phyloP scores from a whole-genome alignment of 2,797 vertebrate genomes.

The Natrix natrix region DNA sequence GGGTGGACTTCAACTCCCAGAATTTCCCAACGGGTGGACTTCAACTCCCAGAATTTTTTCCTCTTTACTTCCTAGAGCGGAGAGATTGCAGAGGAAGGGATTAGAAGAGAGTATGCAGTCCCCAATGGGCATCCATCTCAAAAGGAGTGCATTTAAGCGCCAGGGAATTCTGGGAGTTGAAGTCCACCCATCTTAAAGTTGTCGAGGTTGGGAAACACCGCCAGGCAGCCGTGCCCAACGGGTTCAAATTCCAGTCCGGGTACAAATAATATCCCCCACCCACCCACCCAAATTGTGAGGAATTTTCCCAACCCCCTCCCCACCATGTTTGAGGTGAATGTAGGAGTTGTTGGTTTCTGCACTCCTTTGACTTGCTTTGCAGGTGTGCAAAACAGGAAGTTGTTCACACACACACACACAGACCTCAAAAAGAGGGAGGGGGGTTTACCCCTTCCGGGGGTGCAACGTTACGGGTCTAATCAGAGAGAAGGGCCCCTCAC shows the following conservation, averaged over 20 bases:
- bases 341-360: background rate
- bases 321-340: background rate
- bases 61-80: no score
- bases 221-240: background rate
- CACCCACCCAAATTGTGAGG: background rate
- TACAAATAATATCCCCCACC: background rate
- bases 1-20: no score
- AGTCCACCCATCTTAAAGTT: no score
- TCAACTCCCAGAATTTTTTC: no score
- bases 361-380: background rate
- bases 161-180: background rate
- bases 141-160: background rate
- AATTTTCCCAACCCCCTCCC: background rate
- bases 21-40: no score
- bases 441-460: background rate
- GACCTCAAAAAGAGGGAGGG: no score
- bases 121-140: background rate
- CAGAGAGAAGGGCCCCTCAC: background rate
- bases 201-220: background rate
- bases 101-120: background rate
- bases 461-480: background rate
- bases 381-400: background rate
- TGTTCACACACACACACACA: background rate
- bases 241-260: background rate
- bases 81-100: no score